Conservation (phyloP, 2,797 vertebrate genomes). For the Lepilemur ruficaudatus region DNA sequence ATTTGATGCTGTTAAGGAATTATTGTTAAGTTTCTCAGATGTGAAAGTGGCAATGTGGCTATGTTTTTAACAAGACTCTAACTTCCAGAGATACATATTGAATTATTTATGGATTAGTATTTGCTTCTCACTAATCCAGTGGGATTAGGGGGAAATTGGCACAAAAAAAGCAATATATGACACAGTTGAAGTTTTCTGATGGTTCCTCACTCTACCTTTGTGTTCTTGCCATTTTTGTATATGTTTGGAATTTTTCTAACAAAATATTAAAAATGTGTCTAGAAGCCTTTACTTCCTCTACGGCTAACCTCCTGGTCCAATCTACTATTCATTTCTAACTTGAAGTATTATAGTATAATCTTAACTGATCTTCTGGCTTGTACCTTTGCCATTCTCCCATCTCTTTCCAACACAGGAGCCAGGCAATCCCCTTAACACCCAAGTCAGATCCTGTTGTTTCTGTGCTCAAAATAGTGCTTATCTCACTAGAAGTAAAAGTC, state of each 20-base stretch:
- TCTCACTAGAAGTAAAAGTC: not conserved
- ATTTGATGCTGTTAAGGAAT: not conserved
- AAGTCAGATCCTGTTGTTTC: not conserved
- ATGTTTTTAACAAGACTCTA: not conserved
- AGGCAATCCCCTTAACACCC: too few relatives aligned
- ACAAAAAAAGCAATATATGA: not conserved
- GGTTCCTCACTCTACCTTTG: not conserved
- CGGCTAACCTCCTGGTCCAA: rapidly evolving
- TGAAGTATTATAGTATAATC: not conserved
- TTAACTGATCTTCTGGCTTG: not conserved
- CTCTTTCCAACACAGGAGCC: not conserved
- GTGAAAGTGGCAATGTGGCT: not conserved
- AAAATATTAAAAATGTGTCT: not conserved
- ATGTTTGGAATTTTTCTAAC: not conserved
- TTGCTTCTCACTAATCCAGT: not conserved
- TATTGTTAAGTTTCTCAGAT: not conserved
- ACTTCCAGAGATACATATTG: not conserved
- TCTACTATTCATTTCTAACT: not conserved
- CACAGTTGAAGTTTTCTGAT: not conserved
- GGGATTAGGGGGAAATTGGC: not conserved
- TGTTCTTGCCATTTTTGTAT: not conserved
- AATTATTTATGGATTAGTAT: not conserved
- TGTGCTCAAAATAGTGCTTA: not conserved
- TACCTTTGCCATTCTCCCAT: not conserved
- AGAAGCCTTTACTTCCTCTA: not conserved